Evolutionary conservation across 2,888 invertebrate species (phyloP).

Genomic region (Lacanobia wlatinum): DNA sequence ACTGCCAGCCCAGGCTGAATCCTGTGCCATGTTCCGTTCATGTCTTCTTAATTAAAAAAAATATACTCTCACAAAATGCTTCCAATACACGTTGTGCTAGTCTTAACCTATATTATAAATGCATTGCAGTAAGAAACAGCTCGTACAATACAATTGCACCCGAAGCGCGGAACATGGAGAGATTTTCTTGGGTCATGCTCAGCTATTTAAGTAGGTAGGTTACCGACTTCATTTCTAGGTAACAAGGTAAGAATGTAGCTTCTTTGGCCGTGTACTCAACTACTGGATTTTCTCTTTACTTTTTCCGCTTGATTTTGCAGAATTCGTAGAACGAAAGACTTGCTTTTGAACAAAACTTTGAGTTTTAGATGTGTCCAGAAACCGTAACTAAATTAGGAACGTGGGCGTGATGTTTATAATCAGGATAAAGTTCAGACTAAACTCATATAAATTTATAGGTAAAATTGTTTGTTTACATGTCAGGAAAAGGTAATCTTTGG

Average conservation of each 20-base stretch:
- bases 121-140: constrained; percentile 19
- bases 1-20: too few species aligned
- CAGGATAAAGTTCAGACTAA: not conserved
- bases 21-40: too few species aligned
- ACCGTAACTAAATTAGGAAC: not conserved
- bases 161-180: constrained; percentile 17
- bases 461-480: too few species aligned
- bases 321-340: not conserved
- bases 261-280: not conserved
- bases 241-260: not conserved
- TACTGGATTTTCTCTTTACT: not conserved
- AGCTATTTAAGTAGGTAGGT: constrained; percentile 6
- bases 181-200: constrained; percentile 35
- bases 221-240: not conserved
- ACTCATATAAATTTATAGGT: too few species aligned
- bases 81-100: not conserved
- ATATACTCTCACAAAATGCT: constrained; percentile 10
- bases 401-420: not conserved
- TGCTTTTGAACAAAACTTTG: not conserved
- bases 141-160: constrained; percentile 35
- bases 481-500: too few species aligned
- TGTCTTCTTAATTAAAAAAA: constrained; percentile 2
- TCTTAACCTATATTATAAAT: constrained; percentile 27
- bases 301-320: constrained; percentile 3
- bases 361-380: not conserved